Evolutionary conservation across 2,888 invertebrate species (phyloP).

Genomic region (Fissipunctia ypsillon): DNA sequence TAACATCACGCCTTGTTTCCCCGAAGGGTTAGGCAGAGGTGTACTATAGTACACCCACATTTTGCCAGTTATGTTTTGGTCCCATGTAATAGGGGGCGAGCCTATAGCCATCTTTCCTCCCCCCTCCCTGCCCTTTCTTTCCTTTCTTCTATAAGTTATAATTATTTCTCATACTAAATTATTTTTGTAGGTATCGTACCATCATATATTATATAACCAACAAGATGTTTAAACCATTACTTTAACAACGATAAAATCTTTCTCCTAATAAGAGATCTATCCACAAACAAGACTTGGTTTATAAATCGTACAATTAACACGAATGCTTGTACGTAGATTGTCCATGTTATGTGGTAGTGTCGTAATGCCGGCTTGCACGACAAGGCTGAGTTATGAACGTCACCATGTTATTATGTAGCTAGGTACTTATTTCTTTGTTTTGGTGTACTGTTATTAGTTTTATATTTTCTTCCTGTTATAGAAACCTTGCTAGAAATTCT

Average conservation of each 20-base stretch:
- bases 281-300: slow-evolving; percentile 60
- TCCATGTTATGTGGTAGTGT: slow-evolving; percentile 30
- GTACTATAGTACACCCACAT: no score
- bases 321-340: slow-evolving; percentile 59
- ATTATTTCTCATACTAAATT: no score
- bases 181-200: no score
- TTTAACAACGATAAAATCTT: slow-evolving; percentile 39
- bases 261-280: slow-evolving; percentile 51
- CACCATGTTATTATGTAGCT: slow-evolving; percentile 41
- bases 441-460: slow-evolving; percentile 12
- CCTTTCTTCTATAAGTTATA: no score
- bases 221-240: slow-evolving; percentile 12
- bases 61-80: no score
- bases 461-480: slow-evolving; percentile 27
- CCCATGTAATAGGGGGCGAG: no score
- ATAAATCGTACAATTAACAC: slow-evolving; percentile 69
- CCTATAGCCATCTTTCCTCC: no score
- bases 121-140: no score
- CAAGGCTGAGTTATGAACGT: slow-evolving; percentile 61
- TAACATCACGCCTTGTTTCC: no score
- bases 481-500: slow-evolving; percentile 25
- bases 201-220: no score
- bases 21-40: no score
- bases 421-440: slow-evolving; percentile 49
- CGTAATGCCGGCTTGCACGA: slow-evolving; percentile 57